A percentile compares a stretch with the other conserved stretches of the same genome.
Conservation (phyloP, 2,888 invertebrate species). For the Platycheirus albimanus region DNA sequence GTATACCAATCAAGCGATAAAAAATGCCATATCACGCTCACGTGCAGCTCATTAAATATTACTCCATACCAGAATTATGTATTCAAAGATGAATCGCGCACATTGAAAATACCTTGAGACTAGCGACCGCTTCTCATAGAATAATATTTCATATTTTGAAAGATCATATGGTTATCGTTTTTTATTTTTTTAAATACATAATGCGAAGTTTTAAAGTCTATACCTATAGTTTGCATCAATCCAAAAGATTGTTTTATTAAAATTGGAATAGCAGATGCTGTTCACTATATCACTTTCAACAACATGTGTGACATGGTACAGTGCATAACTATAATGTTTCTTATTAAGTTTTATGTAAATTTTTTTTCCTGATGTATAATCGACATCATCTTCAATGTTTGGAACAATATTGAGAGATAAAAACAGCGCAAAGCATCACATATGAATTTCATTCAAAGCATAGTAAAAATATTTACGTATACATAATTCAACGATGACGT, state of each 20-base stretch:
- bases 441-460: not conserved
- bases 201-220: not conserved
- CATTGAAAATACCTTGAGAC: conserved; percentile 19
- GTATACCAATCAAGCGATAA: conserved; percentile 18
- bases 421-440: not conserved
- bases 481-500: not conserved
- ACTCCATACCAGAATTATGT: conserved; percentile 7
- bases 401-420: not conserved
- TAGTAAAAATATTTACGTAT: not conserved
- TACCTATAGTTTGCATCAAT: too few relatives aligned
- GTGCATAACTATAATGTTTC: not conserved
- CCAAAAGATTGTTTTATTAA: too few relatives aligned
- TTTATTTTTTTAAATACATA: not conserved
- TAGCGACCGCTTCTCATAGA: conserved; percentile 1
- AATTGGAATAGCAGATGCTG: not conserved
- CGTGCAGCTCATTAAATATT: conserved; percentile 16
- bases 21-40: conserved; percentile 21
- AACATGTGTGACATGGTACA: conserved; percentile 3
- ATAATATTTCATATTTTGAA: not conserved
- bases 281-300: conserved; percentile 6
- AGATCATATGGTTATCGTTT: not conserved
- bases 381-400: not conserved
- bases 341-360: conserved; percentile 6
- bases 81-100: conserved; percentile 11
- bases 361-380: not conserved